Base-by-base conservation (phyloP, 2,888 invertebrate species). In the Brachycybe producta region DNA sequence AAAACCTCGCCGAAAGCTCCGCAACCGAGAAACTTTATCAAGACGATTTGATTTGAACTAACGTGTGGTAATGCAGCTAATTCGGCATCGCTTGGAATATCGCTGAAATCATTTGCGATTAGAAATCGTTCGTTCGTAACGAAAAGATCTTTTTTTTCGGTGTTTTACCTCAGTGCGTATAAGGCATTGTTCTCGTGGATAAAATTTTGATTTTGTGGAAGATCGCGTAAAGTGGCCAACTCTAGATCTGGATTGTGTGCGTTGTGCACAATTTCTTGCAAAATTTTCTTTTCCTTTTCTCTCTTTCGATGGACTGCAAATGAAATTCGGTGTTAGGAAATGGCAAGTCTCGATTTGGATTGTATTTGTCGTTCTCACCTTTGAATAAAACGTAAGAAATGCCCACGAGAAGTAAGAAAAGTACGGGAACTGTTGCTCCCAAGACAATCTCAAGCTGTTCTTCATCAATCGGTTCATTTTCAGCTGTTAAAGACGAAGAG, bases 1-100 rank as follows among this genome's bases (percentile, higher is more conserved):
- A 85, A 92, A 1, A 97, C 97, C 69, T 95, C 92, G 0, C 97
- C 97, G 63, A 97, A 98, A 0, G 94, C 94, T 0, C 97, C 97
- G 52, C 87, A 85, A 0, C 95, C 97, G 47, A 98, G 73, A 64
- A 91, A 88, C 62, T 86, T 86, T 13, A 80, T 81, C 26, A 91
- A 70, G 0, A 82, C 83, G 51, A 97, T 83, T 64, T 91, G 87
- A 56, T 84, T 84, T 53, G 85, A 76, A 32, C 79, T 75, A 52
- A 95, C 84, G 65, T 87, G 87, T 0, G 94, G 91, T 49, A 92
- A 67, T 43, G 80, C 73, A 2, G 83, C 80, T 55, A 86, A 74
- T 57, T 86, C 85, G 11, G 79, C 79, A 62, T 84, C 82, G 11
- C 80, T 77, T n/a, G 82, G 73, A 32, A 65, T 55, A 47, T 66